phyloP scores from a whole-genome alignment of 2,888 invertebrate species.

The Notocelia uddmanniana region DNA sequence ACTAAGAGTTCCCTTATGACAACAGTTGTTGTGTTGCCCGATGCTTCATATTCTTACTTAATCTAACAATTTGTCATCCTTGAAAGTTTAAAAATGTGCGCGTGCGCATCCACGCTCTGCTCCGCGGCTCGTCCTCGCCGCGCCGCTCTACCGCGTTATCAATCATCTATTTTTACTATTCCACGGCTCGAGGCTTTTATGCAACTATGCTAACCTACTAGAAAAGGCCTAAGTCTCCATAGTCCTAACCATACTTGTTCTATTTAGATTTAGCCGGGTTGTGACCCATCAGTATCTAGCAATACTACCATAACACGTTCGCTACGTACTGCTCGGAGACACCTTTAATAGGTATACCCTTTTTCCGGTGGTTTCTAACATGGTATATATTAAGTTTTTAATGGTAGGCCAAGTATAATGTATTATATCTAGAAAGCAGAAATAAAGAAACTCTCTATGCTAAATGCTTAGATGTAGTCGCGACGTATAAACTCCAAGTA shows the following conservation, averaged over 20 bases:
- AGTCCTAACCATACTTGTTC: neutral
- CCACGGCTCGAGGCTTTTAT: constrained; percentile 36
- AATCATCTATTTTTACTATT: constrained; percentile 74
- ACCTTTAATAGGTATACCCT: neutral
- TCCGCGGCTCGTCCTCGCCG: constrained; percentile 60
- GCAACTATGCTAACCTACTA: constrained; percentile 27
- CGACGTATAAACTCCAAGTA: neutral
- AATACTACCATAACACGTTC: constrained; percentile 2
- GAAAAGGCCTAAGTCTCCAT: constrained; percentile 21
- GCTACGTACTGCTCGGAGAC: constrained; percentile 12
- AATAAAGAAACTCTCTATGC: constrained; percentile 3
- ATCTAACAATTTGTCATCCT: too few species aligned
- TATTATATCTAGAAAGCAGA: neutral
- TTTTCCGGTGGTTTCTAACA: neutral
- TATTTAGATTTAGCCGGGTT: constrained; percentile 8
- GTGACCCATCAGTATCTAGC: constrained; percentile 26
- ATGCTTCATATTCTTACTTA: too few species aligned
- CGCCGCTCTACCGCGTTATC: constrained; percentile 72
- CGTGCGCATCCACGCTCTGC: constrained; percentile 58
- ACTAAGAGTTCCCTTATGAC: too few species aligned
- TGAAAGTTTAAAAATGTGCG: neutral
- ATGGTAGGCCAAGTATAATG: neutral
- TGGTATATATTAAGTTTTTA: neutral
- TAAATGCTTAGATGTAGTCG: neutral
- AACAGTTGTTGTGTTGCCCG: too few species aligned